Conservation (phyloP, 2,113 vertebrate genomes). For the Peromyscus polionotus region DNA sequence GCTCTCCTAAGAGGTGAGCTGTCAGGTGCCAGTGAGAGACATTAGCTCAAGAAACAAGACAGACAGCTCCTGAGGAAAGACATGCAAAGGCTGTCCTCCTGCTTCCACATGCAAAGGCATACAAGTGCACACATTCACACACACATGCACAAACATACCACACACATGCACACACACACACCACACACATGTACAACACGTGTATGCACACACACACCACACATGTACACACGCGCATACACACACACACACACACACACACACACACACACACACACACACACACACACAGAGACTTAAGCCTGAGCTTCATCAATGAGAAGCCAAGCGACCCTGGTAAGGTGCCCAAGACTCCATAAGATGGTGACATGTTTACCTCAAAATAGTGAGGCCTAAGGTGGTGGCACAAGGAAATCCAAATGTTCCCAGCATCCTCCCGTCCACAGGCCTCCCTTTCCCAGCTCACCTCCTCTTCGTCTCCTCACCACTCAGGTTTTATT, state of each 20-base stretch:
- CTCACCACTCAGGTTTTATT: conserved; percentile 23
- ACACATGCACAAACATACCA: too few relatives aligned
- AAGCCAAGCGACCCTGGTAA: not conserved
- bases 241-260: too few relatives aligned
- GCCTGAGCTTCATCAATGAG: not conserved
- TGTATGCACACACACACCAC: too few relatives aligned
- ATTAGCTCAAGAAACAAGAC: not conserved
- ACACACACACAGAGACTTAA: not conserved
- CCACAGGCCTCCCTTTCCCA: not conserved
- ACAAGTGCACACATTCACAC: not conserved
- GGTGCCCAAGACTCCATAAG: not conserved
- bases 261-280: too few relatives aligned
- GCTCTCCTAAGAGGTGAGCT: too few relatives aligned
- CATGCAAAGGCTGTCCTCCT: not conserved
- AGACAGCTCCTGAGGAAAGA: not conserved
- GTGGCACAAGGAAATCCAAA: not conserved
- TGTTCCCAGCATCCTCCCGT: not conserved
- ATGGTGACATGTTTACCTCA: not conserved
- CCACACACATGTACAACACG: too few relatives aligned
- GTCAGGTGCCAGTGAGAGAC: not conserved
- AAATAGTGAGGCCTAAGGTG: not conserved
- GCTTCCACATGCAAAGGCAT: not conserved
- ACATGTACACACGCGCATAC: too few relatives aligned
- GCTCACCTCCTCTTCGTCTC: not conserved
- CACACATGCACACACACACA: not conserved